Evolutionary conservation across 2,888 invertebrate species (phyloP), one percentile per base, ranked within the genome.

Genomic region (Apamea sordens): DNA sequence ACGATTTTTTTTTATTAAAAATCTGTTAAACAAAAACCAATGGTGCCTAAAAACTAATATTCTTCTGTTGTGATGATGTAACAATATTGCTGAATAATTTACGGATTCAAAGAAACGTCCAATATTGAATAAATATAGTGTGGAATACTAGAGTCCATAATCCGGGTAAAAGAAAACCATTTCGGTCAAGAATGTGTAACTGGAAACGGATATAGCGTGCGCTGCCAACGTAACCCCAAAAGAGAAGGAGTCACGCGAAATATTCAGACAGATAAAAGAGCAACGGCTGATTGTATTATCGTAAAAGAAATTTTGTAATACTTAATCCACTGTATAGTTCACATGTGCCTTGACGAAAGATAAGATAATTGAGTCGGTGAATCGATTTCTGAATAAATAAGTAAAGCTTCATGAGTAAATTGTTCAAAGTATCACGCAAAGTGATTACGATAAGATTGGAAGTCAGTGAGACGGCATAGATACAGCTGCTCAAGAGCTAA

Each of bases 161-260:
- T 18, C 32, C 63, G 61, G 41, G 63, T 79, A 75, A 78, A 70
- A 73, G 73, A 78, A 87, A 87, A 75, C 73, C 64, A 81, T 79
- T 77, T 79, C 72, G 80, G 83, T 79, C 83, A 85, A 77, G 65
- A 81, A 81, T 71, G 64, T 85, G 70, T 77, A 77, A 78, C 74
- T 82, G 61, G 73, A 76, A 84, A 68, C 76, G 82, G 85, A 87
- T 87, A 82, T 90, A 77, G 89, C 89, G 86, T 89, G 87, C 32
- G 63, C 44, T 28, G 56, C 47, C 71, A 67, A 76, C 79, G 44
- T 83, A 84, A 84, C 81, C 82, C 76, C 72, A 85, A 89, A 89
- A 87, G 80, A 84, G 86, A 87, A 78, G 76, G 74, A 90, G 86
- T 91, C 92, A 92, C 91, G 91, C 89, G 80, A 92, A 88, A 87